phyloP scores from a whole-genome alignment of 2,797 vertebrate species.

The Enteromius fasciolatus region DNA sequence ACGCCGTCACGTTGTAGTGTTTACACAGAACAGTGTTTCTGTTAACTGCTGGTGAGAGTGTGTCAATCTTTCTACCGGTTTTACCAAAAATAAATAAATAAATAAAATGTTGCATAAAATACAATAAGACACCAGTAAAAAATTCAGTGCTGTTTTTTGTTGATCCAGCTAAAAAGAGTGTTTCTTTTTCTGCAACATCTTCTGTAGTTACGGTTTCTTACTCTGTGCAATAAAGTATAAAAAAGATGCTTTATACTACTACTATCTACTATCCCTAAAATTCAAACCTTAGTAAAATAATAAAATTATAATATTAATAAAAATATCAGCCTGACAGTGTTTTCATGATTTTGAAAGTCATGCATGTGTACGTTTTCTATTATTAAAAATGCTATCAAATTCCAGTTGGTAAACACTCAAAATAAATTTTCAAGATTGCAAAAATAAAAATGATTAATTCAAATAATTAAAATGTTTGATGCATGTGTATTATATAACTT shows the following conservation, averaged over 20 bases:
- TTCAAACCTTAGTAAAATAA: background rate
- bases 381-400: background rate
- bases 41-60: background rate
- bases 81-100: background rate
- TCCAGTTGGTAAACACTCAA: background rate
- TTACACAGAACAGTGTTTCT: constrained; percentile 28
- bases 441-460: background rate
- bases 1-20: constrained; percentile 26
- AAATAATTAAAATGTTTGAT: background rate
- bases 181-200: background rate
- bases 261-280: background rate
- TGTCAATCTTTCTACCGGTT: constrained; percentile 1
- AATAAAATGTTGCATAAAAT: background rate
- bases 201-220: background rate
- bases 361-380: constrained; percentile 1
- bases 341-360: background rate
- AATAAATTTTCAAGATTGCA: background rate
- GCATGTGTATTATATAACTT: background rate
- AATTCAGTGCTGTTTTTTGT: background rate
- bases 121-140: background rate
- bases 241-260: background rate
- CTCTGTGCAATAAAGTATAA: background rate
- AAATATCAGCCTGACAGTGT: background rate
- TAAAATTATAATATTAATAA: too few species aligned
- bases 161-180: background rate